Percentiles rank a stretch among this genome's conserved stretches.
Conservation (phyloP, 2,888 invertebrate genomes). For the Drosophila mettleri region DNA sequence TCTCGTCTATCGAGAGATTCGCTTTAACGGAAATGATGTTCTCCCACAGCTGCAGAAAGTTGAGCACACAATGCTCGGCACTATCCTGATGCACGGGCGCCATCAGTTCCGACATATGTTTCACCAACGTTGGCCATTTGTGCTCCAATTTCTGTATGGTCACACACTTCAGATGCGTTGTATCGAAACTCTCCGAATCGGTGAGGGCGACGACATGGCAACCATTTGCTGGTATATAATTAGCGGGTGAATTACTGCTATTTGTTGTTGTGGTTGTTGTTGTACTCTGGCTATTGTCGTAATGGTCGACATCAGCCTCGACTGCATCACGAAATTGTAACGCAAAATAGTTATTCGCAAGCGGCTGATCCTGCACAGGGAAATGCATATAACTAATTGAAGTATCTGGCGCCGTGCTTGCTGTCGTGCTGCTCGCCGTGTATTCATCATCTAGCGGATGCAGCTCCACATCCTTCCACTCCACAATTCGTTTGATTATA, state of each 20-base stretch:
- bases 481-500: conserved; percentile 93
- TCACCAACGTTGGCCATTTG: conserved; percentile 93
- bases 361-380: conserved; percentile 75
- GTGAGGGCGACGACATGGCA: conserved; percentile 86
- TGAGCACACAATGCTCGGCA: conserved; percentile 90
- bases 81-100: conserved; percentile 69
- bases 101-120: conserved; percentile 86
- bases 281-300: conserved; percentile 30
- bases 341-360: conserved; percentile 85
- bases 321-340: conserved; percentile 76
- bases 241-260: conserved; percentile 32
- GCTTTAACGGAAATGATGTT: conserved; percentile 96
- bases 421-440: conserved; percentile 10
- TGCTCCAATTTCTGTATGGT: conserved; percentile 94
- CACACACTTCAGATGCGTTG: conserved; percentile 93
- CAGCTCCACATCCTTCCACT: conserved; percentile 93
- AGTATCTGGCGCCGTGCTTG: conserved; percentile 37
- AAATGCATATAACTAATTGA: conserved; percentile 76
- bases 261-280: conserved; percentile 28
- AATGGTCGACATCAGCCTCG: conserved; percentile 28
- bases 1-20: conserved; percentile 94
- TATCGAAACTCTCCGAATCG: conserved; percentile 93
- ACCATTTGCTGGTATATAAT: conserved; percentile 56
- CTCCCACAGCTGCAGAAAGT: conserved; percentile 94
- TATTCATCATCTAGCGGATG: conserved; percentile 91